A percentile compares a stretch with the other conserved stretches of the same genome.
phyloP scores from a whole-genome alignment of 2,113 vertebrate species.

The Hoplias malabaricus region DNA sequence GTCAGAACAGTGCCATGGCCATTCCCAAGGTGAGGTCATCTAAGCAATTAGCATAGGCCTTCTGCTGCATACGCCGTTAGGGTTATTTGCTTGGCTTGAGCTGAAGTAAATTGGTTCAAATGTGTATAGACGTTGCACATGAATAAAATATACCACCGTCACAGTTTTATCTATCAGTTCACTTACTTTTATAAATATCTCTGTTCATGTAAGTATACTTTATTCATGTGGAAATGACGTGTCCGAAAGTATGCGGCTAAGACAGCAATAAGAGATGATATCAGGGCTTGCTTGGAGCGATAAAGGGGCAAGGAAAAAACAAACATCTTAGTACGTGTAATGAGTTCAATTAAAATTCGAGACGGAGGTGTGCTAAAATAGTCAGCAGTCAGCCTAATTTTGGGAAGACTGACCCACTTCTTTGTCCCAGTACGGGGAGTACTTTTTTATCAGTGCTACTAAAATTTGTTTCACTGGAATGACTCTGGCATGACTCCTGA shows the following conservation, averaged over 20 bases:
- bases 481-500: slow-evolving; percentile 54
- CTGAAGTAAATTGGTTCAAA: background rate
- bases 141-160: background rate
- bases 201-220: background rate
- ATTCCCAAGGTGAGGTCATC: slow-evolving; percentile 46
- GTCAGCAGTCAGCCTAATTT: slow-evolving; percentile 60
- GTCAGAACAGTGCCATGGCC: slow-evolving; percentile 51
- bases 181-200: background rate
- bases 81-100: background rate
- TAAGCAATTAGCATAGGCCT: background rate
- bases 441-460: slow-evolving; percentile 51
- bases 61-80: background rate
- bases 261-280: background rate
- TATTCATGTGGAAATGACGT: background rate
- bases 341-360: slow-evolving; percentile 59
- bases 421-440: slow-evolving; percentile 60
- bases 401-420: slow-evolving; percentile 64
- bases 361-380: slow-evolving; percentile 56
- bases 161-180: too few relatives aligned
- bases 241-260: too few relatives aligned
- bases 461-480: slow-evolving; percentile 38
- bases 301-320: background rate
- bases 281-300: background rate
- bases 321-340: slow-evolving; percentile 39
- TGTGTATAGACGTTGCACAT: too few relatives aligned